Conservation (phyloP, 2,797 vertebrate species). For the Notoglanidium macrostoma region DNA sequence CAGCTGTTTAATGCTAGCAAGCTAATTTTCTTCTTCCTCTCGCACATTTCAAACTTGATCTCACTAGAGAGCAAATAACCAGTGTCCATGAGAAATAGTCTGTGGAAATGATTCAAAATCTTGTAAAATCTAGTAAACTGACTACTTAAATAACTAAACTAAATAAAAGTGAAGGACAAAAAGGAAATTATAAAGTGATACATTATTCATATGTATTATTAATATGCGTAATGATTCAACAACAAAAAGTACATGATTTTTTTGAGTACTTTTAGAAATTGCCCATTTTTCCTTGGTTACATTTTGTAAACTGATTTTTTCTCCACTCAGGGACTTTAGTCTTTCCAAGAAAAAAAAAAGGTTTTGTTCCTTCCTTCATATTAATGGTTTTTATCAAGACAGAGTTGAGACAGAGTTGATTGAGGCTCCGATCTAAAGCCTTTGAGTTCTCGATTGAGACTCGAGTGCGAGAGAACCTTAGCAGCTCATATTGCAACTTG, state of each 20-base stretch:
- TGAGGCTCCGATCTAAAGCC: background rate
- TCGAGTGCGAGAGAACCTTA: background rate
- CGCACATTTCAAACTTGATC: background rate
- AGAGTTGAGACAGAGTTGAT: background rate
- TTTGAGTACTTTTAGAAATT: background rate
- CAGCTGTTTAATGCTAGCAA: slow-evolving; percentile 19
- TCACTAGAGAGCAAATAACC: background rate
- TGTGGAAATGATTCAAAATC: background rate
- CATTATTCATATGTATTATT: too few relatives aligned
- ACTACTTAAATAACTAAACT: background rate
- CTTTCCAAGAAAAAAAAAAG: too few relatives aligned
- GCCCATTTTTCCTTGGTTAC: background rate
- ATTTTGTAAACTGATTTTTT: background rate
- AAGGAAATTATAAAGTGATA: too few relatives aligned
- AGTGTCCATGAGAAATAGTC: background rate
- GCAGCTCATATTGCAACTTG: background rate
- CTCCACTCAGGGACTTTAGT: background rate
- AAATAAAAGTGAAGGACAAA: background rate
- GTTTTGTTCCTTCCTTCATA: too few relatives aligned
- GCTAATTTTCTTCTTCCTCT: background rate
- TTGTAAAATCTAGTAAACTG: background rate
- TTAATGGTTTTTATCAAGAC: background rate
- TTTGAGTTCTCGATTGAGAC: background rate
- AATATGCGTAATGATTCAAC: too few relatives aligned
- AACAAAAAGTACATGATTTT: background rate